phyloP scores from a whole-genome alignment of 2,888 invertebrate genomes.

The Cosmia trapezina region DNA sequence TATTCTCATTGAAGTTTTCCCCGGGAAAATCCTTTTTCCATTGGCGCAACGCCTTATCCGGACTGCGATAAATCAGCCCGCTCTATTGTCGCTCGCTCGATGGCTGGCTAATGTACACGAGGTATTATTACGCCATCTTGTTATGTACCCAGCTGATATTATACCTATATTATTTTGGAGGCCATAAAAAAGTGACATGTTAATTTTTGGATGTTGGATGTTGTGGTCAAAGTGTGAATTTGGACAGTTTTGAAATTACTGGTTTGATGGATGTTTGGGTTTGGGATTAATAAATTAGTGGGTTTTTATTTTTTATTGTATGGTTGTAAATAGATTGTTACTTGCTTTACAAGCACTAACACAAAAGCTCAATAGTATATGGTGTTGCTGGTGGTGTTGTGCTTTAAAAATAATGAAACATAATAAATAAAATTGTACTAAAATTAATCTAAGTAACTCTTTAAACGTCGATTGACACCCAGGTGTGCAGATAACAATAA shows the following conservation, averaged over 20 bases:
- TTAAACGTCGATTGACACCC: no score
- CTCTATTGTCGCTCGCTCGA: conserved; percentile 80
- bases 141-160: conserved; percentile 64
- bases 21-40: conserved; percentile 82
- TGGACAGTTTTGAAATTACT: conserved; percentile 17
- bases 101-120: conserved; percentile 80
- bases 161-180: conserved; percentile 71
- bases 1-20: conserved; percentile 77
- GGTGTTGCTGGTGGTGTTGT: not conserved
- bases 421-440: not conserved
- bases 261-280: not conserved
- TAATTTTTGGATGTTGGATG: conserved; percentile 60
- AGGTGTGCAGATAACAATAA: no score
- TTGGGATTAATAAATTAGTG: not conserved
- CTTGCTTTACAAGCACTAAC: not conserved
- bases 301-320: not conserved
- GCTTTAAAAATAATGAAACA: not conserved
- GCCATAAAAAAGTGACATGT: conserved; percentile 67
- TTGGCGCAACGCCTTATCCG: conserved; percentile 79
- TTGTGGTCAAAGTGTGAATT: conserved; percentile 34
- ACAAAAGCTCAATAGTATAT: no score
- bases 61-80: conserved; percentile 81
- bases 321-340: not conserved
- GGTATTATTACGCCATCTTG: conserved; percentile 76
- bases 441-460: no score